phyloP scores from a whole-genome alignment of 2,113 vertebrate species.

The Corythornis vintsioides region DNA sequence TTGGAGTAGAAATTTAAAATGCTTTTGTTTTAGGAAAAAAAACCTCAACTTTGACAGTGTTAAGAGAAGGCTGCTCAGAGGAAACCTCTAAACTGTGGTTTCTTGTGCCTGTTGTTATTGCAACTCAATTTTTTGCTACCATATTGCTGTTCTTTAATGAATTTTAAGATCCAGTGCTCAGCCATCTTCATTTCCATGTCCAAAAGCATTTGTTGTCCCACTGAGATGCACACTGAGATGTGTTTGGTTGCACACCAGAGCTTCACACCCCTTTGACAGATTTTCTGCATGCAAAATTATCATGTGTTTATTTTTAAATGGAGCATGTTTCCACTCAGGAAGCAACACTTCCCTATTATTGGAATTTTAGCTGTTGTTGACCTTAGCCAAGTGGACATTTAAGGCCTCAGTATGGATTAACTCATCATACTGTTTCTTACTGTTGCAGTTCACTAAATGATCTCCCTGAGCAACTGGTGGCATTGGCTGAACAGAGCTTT shows the following conservation, averaged over 20 bases:
- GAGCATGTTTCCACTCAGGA: not conserved
- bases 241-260: not conserved
- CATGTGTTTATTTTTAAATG: not conserved
- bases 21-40: not conserved
- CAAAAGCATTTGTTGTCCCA: not conserved
- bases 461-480: slow-evolving; percentile 77
- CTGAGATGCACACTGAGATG: not conserved
- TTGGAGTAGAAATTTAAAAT: not conserved
- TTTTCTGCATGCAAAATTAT: not conserved
- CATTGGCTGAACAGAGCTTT: slow-evolving; percentile 72
- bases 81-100: not conserved
- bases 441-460: slow-evolving; percentile 80
- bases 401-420: not conserved
- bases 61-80: not conserved
- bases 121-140: not conserved
- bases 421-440: not conserved
- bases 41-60: not conserved
- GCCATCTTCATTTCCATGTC: not conserved
- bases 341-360: fast-evolving
- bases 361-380: not conserved
- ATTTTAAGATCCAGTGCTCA: not conserved
- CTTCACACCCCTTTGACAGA: not conserved
- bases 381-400: not conserved
- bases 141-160: not conserved
- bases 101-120: not conserved